Evolutionary conservation across 2,888 invertebrate genomes (phyloP), one percentile per base, ranked within the genome.

Genomic region (Stenodera caucasica): DNA sequence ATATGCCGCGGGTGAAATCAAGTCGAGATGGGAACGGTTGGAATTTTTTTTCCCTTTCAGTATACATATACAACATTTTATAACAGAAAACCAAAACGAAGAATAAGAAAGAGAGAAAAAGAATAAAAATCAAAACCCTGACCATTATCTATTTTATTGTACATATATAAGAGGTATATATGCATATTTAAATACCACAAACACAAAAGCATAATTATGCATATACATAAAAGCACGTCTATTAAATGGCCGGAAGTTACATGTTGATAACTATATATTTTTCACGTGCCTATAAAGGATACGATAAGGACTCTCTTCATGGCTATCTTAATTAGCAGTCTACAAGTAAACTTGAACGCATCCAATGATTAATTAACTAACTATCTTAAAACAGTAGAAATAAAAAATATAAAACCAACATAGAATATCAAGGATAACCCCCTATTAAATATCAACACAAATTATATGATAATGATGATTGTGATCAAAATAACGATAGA

Each of bases 1-100:
- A 60, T 58, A 65, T 68, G 83, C 83, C 83, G 83, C 82, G 82
- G 71, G 70, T 69, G 66, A 71, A 69, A 68, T 66, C 67, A 70
- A 70, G 70, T 75, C 70, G 71, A 72, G 70, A 67, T 72, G 72
- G 72, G 73, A 68, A 71, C 70, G 70, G 70, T 66, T 67, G 69
- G 71, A 70, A 70, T 70, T 72, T 67, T 65, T 63, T 26, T 57
- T 53, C 56, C 40, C 49, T 56, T 61, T 49, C 55, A 30, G 45
- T 40, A 59, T n/a, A n/a, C n/a, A n/a, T 15, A 21, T 11, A 40
- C 11, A 26, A 21, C 4, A 18, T 15, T 7, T n/a, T 26, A 26
- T 26, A 26, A 26, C 26, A 26, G 26, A 26, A 26, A 26, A 26
- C 5, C 5, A 26, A 26, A 26, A 26, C 26, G 5, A 26, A 26